A percentile compares a stretch with the other conserved stretches of the same genome.
These are phyloP conservation scores for Calephelis virginiensis DNA, from an alignment of 1,140 invertebrate species.

Conservation along the genomic window DNA sequence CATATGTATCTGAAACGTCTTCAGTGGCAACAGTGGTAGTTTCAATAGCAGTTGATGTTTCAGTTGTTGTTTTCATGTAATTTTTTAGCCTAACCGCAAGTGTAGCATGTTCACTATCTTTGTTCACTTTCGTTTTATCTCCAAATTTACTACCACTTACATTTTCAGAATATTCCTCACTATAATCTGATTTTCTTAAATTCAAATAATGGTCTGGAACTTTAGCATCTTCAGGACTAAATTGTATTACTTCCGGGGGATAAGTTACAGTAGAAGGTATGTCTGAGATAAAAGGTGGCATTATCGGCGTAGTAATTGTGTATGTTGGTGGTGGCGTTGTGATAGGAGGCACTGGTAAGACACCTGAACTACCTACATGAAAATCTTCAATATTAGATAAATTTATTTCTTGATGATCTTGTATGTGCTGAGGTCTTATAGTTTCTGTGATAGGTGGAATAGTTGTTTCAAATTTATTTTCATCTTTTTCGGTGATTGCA, in stretches of 20 bases:
- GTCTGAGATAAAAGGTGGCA: conserved; percentile 32
- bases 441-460: conserved; percentile 13
- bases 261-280: conserved; percentile 35
- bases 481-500: neutral
- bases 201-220: conserved; percentile 55
- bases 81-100: conserved; percentile 54
- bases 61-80: conserved; percentile 36
- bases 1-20: conserved; percentile 38
- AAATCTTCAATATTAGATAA: conserved; percentile 52
- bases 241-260: conserved; percentile 58
- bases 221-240: conserved; percentile 64
- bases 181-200: conserved; percentile 28
- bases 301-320: conserved; percentile 38
- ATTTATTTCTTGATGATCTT: conserved; percentile 7
- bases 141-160: conserved; percentile 21
- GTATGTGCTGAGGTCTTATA: neutral
- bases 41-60: conserved; percentile 31
- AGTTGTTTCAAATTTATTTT: conserved; percentile 21
- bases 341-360: conserved; percentile 47
- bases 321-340: conserved; percentile 29
- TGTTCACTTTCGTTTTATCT: conserved; percentile 6
- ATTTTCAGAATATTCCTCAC: conserved; percentile 19
- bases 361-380: conserved; percentile 60
- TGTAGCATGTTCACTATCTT: conserved; percentile 36
- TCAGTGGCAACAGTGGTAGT: conserved; percentile 16